Evolutionary conservation across 2,888 invertebrate species (phyloP).

Genomic region (Drosophila imparisetae): DNA sequence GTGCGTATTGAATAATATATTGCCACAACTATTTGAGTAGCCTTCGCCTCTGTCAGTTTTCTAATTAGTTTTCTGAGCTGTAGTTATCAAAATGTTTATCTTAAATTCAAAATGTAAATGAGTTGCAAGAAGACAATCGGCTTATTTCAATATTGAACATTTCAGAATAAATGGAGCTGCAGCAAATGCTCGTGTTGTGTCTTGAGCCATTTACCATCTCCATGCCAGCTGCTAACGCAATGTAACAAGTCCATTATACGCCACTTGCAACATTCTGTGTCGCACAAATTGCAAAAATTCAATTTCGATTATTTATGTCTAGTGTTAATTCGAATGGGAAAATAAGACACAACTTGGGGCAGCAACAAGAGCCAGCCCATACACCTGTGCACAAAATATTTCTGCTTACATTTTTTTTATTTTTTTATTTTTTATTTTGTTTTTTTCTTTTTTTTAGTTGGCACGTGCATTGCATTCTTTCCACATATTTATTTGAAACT

Average conservation of each 20-base stretch:
- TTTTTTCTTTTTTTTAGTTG: neutral
- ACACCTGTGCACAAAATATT: slow-evolving; percentile 63
- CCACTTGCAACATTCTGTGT: slow-evolving; percentile 15
- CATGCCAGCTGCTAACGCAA: neutral
- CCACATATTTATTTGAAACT: slow-evolving; percentile 42
- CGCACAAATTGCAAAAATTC: slow-evolving; percentile 56
- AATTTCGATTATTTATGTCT: slow-evolving; percentile 71
- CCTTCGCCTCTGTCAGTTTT: neutral
- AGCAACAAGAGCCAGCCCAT: slow-evolving; percentile 48
- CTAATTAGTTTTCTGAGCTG: neutral
- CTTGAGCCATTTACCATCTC: neutral
- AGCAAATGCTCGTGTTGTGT: neutral
- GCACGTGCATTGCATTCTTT: slow-evolving; percentile 13
- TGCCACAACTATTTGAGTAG: neutral
- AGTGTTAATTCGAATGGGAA: slow-evolving; percentile 70
- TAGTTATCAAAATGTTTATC: neutral
- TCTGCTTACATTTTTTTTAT: slow-evolving; percentile 48
- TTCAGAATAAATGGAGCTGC: too few relatives aligned
- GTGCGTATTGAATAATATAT: neutral
- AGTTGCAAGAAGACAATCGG: too few relatives aligned
- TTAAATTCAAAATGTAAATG: neutral
- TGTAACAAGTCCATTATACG: neutral
- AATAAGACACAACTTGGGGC: slow-evolving; percentile 64
- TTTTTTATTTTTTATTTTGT: neutral
- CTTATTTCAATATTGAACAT: too few relatives aligned